phyloP scores from a whole-genome alignment of 2,797 vertebrate species.

The Bufotes viridis region DNA sequence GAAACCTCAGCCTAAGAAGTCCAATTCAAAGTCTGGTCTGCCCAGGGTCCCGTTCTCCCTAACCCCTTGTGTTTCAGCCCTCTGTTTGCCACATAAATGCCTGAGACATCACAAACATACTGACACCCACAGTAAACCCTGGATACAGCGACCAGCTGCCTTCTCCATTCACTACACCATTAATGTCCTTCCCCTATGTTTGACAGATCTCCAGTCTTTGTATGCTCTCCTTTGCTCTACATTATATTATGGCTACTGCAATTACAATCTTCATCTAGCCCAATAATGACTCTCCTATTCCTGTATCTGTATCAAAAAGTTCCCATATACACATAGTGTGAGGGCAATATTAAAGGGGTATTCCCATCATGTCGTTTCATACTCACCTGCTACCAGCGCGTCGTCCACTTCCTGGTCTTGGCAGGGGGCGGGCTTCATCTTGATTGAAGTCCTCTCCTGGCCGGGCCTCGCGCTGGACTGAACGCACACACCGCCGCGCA shows the following conservation, averaged over 20 bases:
- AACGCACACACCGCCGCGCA: too few species aligned
- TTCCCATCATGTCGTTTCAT: too few species aligned
- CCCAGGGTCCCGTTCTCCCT: conserved; percentile 10
- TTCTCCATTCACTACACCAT: neutral
- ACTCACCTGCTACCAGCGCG: too few species aligned
- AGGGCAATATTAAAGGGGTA: too few species aligned
- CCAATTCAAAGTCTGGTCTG: conserved; percentile 31
- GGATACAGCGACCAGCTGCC: neutral
- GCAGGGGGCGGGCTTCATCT: too few species aligned
- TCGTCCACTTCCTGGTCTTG: too few species aligned
- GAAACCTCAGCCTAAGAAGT: conserved; percentile 27
- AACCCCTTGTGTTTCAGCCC: conserved; percentile 6
- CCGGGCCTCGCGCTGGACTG: too few species aligned
- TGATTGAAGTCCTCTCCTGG: too few species aligned
- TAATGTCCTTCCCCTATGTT: neutral
- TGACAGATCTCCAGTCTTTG: neutral
- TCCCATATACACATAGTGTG: too few species aligned
- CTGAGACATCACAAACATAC: conserved; percentile 2
- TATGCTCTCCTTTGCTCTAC: neutral
- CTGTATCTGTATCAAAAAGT: neutral
- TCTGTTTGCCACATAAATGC: conserved; percentile 10
- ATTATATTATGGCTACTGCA: neutral
- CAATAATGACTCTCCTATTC: neutral
- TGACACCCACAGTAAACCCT: neutral
- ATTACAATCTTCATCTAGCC: neutral